Evolutionary conservation across 2,888 invertebrate genomes (phyloP), one percentile per base, ranked within the genome.

Genomic region (Atethmia centrago): DNA sequence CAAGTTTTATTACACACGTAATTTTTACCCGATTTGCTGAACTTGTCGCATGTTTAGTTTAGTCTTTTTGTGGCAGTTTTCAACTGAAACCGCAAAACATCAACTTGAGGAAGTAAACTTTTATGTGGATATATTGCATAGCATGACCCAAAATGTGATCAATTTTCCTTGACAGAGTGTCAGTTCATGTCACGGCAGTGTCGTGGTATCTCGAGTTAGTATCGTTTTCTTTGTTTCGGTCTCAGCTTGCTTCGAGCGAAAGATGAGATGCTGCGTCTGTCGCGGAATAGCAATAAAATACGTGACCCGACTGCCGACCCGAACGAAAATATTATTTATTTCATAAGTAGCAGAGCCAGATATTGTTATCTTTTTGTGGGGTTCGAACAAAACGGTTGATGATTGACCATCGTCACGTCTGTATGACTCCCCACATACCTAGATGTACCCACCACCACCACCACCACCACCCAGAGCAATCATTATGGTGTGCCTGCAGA

Each of bases 281-380:
- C 42, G 61, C 65, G 75, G 79, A 79, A 69, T 71, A 65, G 62
- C 71, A 79, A 82, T 79, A 59, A 56, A 76, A 68, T 73, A 84
- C 84, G 85, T 84, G 85, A 63, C 47, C 42, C 25, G 67, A 65
- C 55, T 82, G 56, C 25, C n/a, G 47, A 63, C 40, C 25, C n/a
- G 3, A 42, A 53, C 42, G 31, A 51, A 55, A 42, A 73, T 55
- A 62, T 62, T 47, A 67, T 65, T 62, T 66, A 36, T 66, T 64
- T 59, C 59, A 42, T 40, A 59, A 49, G 58, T 59, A 73, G 16
- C 36, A 47, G 21, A 42, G 36, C 14, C 12, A 25, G 42, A 72
- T 64, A 64, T 55, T 56, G 61, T 74, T 61, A 69, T 21, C 14
- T 51, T 61, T 42, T 80, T 68, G 56, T 56, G 36, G 49, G 5